A percentile compares a stretch with the other conserved stretches of the same genome.
These are phyloP conservation scores for Harpagifer antarcticus DNA, from an alignment of 2,797 vertebrate species.

Conservation along the genomic window DNA sequence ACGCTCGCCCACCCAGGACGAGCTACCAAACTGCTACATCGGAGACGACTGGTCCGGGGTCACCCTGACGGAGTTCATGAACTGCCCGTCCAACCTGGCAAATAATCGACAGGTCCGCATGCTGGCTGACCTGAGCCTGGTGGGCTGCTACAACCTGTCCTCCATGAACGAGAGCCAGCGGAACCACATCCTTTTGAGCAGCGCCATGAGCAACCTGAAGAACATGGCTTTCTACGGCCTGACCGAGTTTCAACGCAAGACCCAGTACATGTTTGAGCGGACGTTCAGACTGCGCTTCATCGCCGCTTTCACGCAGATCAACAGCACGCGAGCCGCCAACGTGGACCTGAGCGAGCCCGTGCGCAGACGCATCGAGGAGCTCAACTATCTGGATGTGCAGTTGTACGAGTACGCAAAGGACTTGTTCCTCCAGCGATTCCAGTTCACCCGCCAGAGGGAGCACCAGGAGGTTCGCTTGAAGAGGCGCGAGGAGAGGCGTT, in stretches of 20 bases:
- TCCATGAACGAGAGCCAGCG: constrained; percentile 96
- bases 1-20: constrained; percentile 93
- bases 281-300: constrained; percentile 98
- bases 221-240: constrained; percentile 99
- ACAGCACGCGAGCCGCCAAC: constrained; percentile 94
- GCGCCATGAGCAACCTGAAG: constrained; percentile 97
- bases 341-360: constrained; percentile 92
- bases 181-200: constrained; percentile 91
- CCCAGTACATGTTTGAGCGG: constrained; percentile 98
- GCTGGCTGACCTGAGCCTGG: constrained; percentile 93
- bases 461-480: constrained; percentile 91
- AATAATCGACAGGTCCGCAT: constrained; percentile 98
- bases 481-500: constrained; percentile 90
- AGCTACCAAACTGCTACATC: constrained; percentile 92
- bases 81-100: constrained; percentile 94
- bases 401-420: constrained; percentile 96
- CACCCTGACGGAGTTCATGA: constrained; percentile 93
- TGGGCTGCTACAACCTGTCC: constrained; percentile 90
- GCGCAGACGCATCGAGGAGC: constrained; percentile 91
- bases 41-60: constrained; percentile 98
- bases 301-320: constrained; percentile 96
- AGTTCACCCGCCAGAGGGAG: constrained; percentile 92
- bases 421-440: constrained; percentile 97
- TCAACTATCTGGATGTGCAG: constrained; percentile 96
- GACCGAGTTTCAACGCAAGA: constrained; percentile 98